Base-by-base conservation (phyloP, 92 coral and sea anemone species). In the Porites lobata region DNA sequence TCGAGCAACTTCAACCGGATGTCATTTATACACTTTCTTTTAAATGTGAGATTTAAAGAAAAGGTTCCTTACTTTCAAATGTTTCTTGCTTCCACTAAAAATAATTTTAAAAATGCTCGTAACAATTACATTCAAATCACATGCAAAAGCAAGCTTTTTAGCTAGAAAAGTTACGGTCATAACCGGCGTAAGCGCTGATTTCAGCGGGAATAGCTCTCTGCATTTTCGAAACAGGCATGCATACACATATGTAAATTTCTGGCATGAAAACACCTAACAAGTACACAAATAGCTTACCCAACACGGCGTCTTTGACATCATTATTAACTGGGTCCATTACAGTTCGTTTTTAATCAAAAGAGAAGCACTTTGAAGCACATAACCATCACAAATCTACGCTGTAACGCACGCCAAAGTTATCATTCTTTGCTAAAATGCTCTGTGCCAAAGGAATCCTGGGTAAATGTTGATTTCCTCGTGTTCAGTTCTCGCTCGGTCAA, bases 221-320 rank as follows among this genome's bases (percentile, higher is more conserved):
- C 59, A 54, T 54, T 9, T 54, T 54, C 11, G 12, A 13, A 56
- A 14, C 61, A 10, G 12, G 4, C 1, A 0, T 56, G 59, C 59
- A 8, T 56, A 22, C 24, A 22, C 24, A 22, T 22, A 22, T 22
- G 24, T 22, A 14, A 2, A 56, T 10, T 0, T 14, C 21, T 15
- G 3, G 17, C 64, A 18, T 3, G 54, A 4, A 47, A 52, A 19
- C n/a, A 19, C 53, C 20, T 9, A 75, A 12, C 1, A 75, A 15
- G 10, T 51, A 18, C 38, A 57, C 7, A 12, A 32, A 21, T 17
- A 73, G 52, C 87, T 63, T 63, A 84, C 87, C 80, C 17, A 68
- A 64, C 17, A 84, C 50, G 56, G 80, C 87, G 22, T 84, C 87
- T 6, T 84, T 84, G 10, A 84, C 64, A 50, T 84, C 87, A 18